Percentiles rank a stretch among this genome's conserved stretches.
phyloP scores from a whole-genome alignment of 2,113 vertebrate genomes.

The Burhinus oedicnemus region DNA sequence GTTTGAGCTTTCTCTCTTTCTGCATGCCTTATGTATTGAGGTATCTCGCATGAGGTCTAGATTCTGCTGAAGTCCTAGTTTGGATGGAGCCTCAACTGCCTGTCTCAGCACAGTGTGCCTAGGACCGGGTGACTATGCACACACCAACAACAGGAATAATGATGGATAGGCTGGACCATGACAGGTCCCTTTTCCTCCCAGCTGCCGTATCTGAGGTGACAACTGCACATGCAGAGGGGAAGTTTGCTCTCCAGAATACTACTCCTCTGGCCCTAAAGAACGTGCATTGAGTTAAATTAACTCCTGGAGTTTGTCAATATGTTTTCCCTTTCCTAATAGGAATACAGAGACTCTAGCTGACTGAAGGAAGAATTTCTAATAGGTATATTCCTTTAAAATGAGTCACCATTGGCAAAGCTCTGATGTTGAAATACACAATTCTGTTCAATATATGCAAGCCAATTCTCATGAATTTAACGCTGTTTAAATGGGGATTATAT shows the following conservation, averaged over 20 bases:
- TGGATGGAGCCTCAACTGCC: neutral
- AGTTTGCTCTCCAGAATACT: neutral
- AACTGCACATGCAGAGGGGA: neutral
- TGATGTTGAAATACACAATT: neutral
- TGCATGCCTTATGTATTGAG: neutral
- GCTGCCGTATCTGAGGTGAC: neutral
- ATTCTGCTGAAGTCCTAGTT: neutral
- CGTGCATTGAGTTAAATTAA: fast-evolving
- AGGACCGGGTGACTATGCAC: neutral
- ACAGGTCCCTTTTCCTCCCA: neutral
- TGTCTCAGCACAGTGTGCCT: neutral
- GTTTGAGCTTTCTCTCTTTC: neutral
- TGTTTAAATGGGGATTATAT: neutral
- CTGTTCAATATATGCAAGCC: neutral
- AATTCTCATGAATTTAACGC: neutral
- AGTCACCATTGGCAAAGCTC: neutral
- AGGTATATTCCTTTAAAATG: neutral
- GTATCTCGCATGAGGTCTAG: neutral
- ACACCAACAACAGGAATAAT: neutral
- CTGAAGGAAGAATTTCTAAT: neutral
- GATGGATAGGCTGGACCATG: neutral
- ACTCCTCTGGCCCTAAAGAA: neutral
- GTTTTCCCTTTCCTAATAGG: neutral
- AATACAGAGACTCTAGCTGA: neutral
- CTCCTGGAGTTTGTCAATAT: neutral